Evolutionary conservation across 2,113 vertebrate species (phyloP).

Genomic region (Tinamus guttatus): DNA sequence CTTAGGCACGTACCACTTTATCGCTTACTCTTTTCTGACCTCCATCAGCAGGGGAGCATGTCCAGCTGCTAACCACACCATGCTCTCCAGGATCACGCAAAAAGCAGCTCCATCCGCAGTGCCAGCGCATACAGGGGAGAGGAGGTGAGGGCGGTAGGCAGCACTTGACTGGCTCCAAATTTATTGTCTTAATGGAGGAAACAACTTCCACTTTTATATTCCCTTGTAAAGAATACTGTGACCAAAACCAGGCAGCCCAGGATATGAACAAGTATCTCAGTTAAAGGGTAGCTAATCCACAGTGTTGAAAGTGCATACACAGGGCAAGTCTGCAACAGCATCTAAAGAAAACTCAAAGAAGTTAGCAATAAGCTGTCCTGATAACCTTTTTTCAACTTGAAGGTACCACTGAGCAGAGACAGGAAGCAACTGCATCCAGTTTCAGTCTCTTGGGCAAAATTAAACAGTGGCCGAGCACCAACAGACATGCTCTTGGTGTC

Average conservation of each 20-base stretch:
- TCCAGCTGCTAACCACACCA: not conserved
- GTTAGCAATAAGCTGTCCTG: too few species aligned
- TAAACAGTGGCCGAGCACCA: too few species aligned
- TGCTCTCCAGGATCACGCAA: not conserved
- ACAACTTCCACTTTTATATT: not conserved
- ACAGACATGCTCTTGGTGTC: too few species aligned
- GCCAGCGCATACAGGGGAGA: not conserved
- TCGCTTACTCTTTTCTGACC: accelerated
- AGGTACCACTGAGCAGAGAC: too few species aligned
- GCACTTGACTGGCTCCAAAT: not conserved
- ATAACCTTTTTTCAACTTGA: too few species aligned
- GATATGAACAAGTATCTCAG: not conserved
- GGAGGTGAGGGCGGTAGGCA: not conserved
- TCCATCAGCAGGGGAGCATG: not conserved
- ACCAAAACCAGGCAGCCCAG: not conserved
- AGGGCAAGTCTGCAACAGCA: too few species aligned
- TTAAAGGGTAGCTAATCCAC: too few species aligned
- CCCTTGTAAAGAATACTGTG: not conserved
- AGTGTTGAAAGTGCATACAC: too few species aligned
- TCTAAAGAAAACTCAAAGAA: too few species aligned
- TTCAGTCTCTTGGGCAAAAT: too few species aligned
- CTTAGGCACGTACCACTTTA: not conserved
- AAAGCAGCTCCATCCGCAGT: not conserved
- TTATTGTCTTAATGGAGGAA: not conserved
- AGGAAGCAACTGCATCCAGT: too few species aligned